Evolutionary conservation across 2,888 invertebrate genomes (phyloP).

Genomic region (Linyphia triangularis): DNA sequence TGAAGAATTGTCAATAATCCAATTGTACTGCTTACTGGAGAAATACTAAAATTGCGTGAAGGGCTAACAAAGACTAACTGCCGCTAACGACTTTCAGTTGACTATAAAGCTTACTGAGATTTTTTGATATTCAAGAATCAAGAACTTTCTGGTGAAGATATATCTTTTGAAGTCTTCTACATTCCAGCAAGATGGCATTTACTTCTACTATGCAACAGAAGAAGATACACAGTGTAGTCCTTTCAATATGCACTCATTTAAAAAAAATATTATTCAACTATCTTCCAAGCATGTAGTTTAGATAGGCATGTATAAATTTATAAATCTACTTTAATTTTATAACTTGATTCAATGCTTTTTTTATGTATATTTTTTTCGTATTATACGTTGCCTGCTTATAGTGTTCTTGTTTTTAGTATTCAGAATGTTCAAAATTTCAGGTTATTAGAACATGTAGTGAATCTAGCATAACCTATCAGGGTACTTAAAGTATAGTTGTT

Average conservation of each 20-base stretch:
- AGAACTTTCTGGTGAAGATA: background rate
- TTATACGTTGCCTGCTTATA: too few species aligned
- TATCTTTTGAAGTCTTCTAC: background rate
- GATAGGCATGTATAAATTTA: conserved; percentile 41
- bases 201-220: background rate
- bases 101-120: conserved; percentile 17
- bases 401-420: too few species aligned
- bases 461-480: too few species aligned
- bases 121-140: conserved; percentile 60
- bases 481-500: too few species aligned
- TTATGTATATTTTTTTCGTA: background rate
- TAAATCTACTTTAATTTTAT: conserved; percentile 2
- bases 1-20: conserved; percentile 30
- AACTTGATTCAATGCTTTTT: too few species aligned
- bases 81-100: background rate
- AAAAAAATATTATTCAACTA: background rate
- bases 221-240: background rate
- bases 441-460: too few species aligned
- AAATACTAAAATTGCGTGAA: conserved; percentile 33
- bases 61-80: conserved; percentile 64
- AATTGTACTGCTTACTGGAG: conserved; percentile 32
- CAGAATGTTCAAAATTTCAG: too few species aligned
- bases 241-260: background rate
- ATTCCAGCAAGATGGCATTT: background rate
- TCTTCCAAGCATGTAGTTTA: conserved; percentile 29